A percentile compares a stretch with the other conserved stretches of the same genome.
Conservation (phyloP, 2,888 invertebrate genomes). For the Dromius quadrimaculatus region DNA sequence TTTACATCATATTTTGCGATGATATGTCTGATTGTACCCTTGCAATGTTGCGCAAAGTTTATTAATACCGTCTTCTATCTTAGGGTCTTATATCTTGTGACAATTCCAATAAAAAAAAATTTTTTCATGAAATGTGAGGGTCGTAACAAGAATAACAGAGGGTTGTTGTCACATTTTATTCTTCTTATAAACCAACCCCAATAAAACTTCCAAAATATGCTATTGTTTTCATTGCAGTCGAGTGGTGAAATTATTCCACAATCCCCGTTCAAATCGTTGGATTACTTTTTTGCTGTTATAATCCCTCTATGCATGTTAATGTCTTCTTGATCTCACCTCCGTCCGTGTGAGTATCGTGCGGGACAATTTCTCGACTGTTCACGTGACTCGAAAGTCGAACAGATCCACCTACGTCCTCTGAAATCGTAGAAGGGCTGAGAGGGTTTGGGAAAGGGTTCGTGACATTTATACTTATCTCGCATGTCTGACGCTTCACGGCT, state of each 20-base stretch:
- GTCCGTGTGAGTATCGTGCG: constrained; percentile 34
- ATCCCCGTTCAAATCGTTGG: constrained; percentile 1
- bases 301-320: constrained; percentile 15
- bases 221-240: background rate
- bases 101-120: constrained; percentile 55
- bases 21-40: constrained; percentile 22
- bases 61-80: constrained; percentile 43
- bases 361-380: constrained; percentile 34
- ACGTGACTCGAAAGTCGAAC: constrained; percentile 37
- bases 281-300: background rate
- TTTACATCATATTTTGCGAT: too few species aligned
- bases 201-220: background rate
- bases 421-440: background rate
- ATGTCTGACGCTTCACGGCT: background rate
- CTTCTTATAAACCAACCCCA: constrained; percentile 1
- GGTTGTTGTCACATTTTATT: constrained; percentile 15
- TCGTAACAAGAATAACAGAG: background rate
- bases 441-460: constrained; percentile 8
- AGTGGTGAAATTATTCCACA: background rate
- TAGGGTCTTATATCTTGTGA: constrained; percentile 48
- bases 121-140: constrained; percentile 44
- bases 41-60: constrained; percentile 41
- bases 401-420: background rate
- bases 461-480: constrained; percentile 34
- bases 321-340: background rate